These are phyloP conservation scores for Epinotia nisella DNA, from an alignment of 2,888 invertebrate genomes.

Conservation along the genomic window DNA sequence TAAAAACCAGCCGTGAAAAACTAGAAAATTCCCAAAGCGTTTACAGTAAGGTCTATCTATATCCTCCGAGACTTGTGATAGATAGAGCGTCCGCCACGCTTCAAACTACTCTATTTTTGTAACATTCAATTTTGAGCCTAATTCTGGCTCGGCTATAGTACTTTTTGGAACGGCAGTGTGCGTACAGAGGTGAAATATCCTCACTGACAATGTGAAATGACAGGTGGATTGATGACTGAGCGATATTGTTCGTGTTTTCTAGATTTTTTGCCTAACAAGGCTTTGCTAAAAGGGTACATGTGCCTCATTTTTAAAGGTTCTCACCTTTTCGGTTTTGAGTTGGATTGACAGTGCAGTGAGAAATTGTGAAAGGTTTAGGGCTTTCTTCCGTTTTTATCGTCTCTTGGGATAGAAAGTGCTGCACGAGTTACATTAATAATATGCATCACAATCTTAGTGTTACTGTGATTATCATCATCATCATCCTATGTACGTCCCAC, in stretches of 20 bases:
- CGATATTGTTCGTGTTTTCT: constrained; percentile 23
- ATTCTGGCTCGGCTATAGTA: background rate
- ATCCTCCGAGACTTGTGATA: constrained; percentile 28
- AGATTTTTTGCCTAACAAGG: background rate
- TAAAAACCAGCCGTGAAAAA: background rate
- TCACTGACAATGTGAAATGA: constrained; percentile 31
- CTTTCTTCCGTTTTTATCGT: background rate
- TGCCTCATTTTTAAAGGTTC: background rate
- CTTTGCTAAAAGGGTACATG: background rate
- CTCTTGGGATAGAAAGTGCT: background rate
- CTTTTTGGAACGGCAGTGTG: background rate
- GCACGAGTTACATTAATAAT: background rate
- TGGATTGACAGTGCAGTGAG: background rate
- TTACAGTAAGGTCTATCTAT: constrained; percentile 3
- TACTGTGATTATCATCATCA: background rate
- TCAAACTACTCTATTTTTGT: constrained; percentile 22
- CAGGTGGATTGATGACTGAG: constrained; percentile 37
- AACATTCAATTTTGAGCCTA: background rate
- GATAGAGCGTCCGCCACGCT: constrained; percentile 23
- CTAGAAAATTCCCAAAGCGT: background rate
- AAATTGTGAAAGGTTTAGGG: background rate
- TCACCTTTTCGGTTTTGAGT: background rate
- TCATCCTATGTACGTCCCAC: background rate
- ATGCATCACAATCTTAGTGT: background rate
- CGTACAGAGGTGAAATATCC: constrained; percentile 18